A percentile compares a stretch with the other conserved stretches of the same genome.
Evolutionary conservation across 2,888 invertebrate genomes (phyloP).

Genomic region (Copidosoma aretas): DNA sequence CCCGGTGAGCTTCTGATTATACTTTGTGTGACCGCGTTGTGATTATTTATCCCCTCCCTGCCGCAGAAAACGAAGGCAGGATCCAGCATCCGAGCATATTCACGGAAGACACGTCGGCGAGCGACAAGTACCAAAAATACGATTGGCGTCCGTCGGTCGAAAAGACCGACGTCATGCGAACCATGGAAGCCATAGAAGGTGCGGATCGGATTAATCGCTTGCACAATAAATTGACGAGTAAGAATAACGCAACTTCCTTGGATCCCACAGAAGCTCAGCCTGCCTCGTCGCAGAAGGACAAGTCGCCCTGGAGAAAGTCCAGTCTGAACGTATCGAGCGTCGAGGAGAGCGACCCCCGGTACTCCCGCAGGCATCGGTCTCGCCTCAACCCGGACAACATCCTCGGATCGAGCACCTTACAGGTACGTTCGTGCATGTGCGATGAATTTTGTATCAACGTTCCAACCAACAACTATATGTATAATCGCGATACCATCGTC

Average conservation of each 20-base stretch:
- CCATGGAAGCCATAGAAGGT: slow-evolving; percentile 89
- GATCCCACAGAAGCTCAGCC: slow-evolving; percentile 79
- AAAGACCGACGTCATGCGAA: slow-evolving; percentile 81
- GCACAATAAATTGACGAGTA: too few relatives aligned
- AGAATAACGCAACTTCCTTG: too few relatives aligned
- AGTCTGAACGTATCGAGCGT: slow-evolving; percentile 70
- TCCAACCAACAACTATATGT: too few relatives aligned
- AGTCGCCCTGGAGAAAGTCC: slow-evolving; percentile 79
- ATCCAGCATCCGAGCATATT: slow-evolving; percentile 73
- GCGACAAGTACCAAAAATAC: slow-evolving; percentile 65
- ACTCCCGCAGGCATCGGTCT: slow-evolving; percentile 63
- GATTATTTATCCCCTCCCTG: background rate
- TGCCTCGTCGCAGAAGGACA: slow-evolving; percentile 72
- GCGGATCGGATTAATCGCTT: slow-evolving; percentile 30
- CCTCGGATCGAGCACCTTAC: slow-evolving; percentile 59
- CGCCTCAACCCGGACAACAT: slow-evolving; percentile 59
- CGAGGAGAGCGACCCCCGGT: slow-evolving; percentile 71
- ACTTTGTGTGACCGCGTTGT: background rate
- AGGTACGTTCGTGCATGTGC: slow-evolving; percentile 55
- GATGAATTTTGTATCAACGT: too few relatives aligned
- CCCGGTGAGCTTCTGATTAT: slow-evolving; percentile 68
- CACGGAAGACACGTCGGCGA: slow-evolving; percentile 72
- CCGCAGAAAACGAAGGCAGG: slow-evolving; percentile 80
- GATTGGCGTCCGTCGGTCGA: slow-evolving; percentile 86
- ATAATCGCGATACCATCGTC: too few relatives aligned